Base-by-base conservation (phyloP, 2,797 vertebrate species). In the Intellagama lesueurii region DNA sequence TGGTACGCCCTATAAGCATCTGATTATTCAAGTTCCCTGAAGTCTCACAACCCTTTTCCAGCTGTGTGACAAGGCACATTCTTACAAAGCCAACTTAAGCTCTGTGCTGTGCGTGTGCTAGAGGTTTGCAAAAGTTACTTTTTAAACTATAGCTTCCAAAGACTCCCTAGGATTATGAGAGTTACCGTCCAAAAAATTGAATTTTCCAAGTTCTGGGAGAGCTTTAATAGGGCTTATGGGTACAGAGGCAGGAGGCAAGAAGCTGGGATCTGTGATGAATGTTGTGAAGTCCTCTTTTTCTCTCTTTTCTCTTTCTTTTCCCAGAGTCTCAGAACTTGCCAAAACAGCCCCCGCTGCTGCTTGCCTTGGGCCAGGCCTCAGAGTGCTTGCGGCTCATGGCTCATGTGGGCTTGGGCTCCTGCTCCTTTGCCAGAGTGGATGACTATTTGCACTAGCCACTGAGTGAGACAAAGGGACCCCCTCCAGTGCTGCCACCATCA, bases 321-420 rank as follows among this genome's bases (percentile, higher is more conserved):
- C 60, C 95, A 99, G 99, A 99, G 97, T 99, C 98, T 92, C 99
- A 99, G 97, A 99, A 99, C 96, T 97, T 99, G 97, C 99, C 99
- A 91, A 99, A 99, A 96, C 99, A 99, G 98, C 99, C 99, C 88
- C 98, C 98, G 0, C 96, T 99, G 96, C 98, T 99, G 98, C 97
- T 99, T 24, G 98, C 98, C 56, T 95, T 99, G 91, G 99, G 99
- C 93, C 99, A 99, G 96, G 99, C 99, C 95, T 98, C 99, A 0
- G 98, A 99, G 96, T 99, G 99, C 93, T 97, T 99, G 93, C 98
- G 98, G 96, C 98, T 99, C 85, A 99, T 99, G 99, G 99, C 98
- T 81, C 97, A 98, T 0, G 98, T 98, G 83, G 98, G 98, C 88
- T 97, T 99, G 91, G 99, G 99, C 80, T 99, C 99, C 95, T 99